Conservation (phyloP, 2,888 invertebrate species). For the Sinohyriopsis cumingii region DNA sequence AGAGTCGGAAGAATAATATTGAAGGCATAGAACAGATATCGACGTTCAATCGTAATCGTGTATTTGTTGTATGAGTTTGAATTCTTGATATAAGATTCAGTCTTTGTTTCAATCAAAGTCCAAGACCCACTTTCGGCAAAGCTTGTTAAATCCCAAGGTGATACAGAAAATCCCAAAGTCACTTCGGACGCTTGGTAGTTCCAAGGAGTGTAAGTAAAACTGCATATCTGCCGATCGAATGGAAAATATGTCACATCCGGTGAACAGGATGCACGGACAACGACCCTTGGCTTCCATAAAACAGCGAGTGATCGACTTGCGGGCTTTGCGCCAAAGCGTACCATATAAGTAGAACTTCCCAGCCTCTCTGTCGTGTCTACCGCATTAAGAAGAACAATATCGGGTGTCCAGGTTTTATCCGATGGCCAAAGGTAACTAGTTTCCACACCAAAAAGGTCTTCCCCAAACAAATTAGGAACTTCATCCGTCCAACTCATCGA, state of each 20-base stretch:
- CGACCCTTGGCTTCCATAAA: background rate
- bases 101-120: background rate
- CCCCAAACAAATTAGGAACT: background rate
- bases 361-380: background rate
- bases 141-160: background rate
- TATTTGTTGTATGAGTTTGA: background rate
- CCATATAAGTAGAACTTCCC: background rate
- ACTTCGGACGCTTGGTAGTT: background rate
- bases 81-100: background rate
- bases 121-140: background rate
- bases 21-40: background rate
- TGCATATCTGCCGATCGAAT: background rate
- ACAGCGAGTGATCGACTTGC: background rate
- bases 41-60: background rate
- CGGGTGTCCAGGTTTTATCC: background rate
- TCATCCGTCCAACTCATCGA: conserved; percentile 5
- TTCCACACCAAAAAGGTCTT: too few relatives aligned
- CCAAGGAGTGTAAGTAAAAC: background rate
- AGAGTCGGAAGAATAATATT: background rate
- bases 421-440: background rate
- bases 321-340: too few relatives aligned
- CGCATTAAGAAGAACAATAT: background rate
- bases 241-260: conserved; percentile 1
- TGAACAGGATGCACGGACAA: background rate
- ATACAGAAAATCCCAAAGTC: background rate